Percentiles rank a stretch among this genome's conserved stretches.
Evolutionary conservation across 2,113 vertebrate genomes (phyloP).

Genomic region (Pelmatolapia mariae): DNA sequence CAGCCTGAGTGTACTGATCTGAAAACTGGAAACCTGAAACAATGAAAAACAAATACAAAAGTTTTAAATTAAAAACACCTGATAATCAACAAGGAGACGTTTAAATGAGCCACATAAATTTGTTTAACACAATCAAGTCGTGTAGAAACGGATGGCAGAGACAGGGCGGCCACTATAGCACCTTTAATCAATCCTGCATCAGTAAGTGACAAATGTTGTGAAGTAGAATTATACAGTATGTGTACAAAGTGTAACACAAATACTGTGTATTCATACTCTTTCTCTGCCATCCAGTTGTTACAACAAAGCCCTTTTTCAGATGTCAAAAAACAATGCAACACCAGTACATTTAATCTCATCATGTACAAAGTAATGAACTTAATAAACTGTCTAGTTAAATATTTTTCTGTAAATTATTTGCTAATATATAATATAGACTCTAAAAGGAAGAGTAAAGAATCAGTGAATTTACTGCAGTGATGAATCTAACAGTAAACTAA

Average conservation of each 20-base stretch:
- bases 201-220: not conserved
- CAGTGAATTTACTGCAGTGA: conserved; percentile 10
- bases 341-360: not conserved
- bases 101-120: not conserved
- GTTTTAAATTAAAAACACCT: conserved; percentile 30
- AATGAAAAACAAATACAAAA: not conserved
- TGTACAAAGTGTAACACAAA: not conserved
- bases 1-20: conserved; percentile 59
- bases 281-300: not conserved
- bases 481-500: not conserved
- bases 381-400: not conserved
- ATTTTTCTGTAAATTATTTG: not conserved
- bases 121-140: not conserved
- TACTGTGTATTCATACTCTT: not conserved
- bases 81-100: not conserved
- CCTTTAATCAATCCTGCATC: not conserved
- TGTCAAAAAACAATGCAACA: not conserved
- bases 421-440: not conserved
- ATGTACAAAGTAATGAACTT: not conserved
- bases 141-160: not conserved
- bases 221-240: not conserved
- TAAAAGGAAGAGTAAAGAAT: not conserved
- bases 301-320: not conserved
- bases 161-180: not conserved
- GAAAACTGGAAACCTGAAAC: conserved; percentile 22